Percentiles rank a stretch among this genome's conserved stretches.
Conservation (phyloP, 2,113 vertebrate species). For the Pseudorectes ferrugineus region DNA sequence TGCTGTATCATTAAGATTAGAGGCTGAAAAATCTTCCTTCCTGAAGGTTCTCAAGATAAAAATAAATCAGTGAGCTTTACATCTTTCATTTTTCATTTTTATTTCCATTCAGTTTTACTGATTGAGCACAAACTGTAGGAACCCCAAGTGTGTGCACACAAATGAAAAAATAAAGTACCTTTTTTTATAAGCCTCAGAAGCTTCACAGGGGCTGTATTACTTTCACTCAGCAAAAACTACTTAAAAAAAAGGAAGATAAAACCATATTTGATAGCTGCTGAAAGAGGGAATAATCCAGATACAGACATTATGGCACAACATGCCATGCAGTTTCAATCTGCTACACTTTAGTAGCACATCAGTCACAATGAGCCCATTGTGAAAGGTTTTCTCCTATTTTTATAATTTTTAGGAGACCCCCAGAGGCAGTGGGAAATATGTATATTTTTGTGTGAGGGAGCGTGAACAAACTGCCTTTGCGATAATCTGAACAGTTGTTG, state of each 20-base stretch:
- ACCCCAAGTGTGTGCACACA: background rate
- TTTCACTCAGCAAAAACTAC: conserved; percentile 23
- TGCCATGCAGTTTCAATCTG: conserved; percentile 41
- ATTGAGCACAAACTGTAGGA: conserved; percentile 33
- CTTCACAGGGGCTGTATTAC: conserved; percentile 2
- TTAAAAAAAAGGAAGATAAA: conserved; percentile 19
- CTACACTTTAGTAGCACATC: conserved; percentile 4
- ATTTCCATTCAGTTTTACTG: conserved; percentile 42
- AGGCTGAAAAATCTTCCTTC: background rate
- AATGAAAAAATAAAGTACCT: conserved; percentile 48
- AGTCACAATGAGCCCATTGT: conserved; percentile 31
- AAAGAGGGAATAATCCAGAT: conserved; percentile 31
- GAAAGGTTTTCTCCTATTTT: background rate
- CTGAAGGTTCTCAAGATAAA: conserved; percentile 46
- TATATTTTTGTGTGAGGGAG: background rate
- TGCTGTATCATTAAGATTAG: conserved; percentile 11
- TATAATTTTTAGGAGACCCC: background rate
- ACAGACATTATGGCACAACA: conserved; percentile 15
- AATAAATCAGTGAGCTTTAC: conserved; percentile 51
- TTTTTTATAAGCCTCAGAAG: conserved; percentile 27
- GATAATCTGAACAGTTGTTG: conserved; percentile 28
- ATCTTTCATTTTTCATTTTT: conserved; percentile 55
- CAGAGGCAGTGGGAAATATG: background rate
- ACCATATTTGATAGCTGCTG: conserved; percentile 1
- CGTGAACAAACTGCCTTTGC: background rate